phyloP scores from a whole-genome alignment of 2,797 vertebrate genomes.

The Hylomyscus alleni region DNA sequence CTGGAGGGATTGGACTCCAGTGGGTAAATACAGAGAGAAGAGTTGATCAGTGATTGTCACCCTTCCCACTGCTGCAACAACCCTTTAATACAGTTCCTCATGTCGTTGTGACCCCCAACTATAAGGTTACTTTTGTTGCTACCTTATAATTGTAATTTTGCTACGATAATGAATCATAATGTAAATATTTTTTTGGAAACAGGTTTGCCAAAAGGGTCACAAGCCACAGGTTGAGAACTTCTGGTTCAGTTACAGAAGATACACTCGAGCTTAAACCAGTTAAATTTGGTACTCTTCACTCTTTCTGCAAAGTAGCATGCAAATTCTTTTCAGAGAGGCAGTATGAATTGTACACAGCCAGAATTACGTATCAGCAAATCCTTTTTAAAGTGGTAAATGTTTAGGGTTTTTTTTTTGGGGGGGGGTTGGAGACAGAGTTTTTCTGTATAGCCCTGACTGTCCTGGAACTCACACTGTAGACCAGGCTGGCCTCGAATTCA shows the following conservation, averaged over 20 bases:
- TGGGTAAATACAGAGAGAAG: not conserved
- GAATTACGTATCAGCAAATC: slow-evolving; percentile 27
- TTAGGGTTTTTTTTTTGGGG: too few relatives aligned
- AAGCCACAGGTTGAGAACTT: not conserved
- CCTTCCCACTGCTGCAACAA: not conserved
- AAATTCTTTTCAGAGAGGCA: slow-evolving; percentile 18
- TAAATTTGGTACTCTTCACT: not conserved
- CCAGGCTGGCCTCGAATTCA: too few relatives aligned
- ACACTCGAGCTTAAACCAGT: not conserved
- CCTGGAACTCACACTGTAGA: too few relatives aligned
- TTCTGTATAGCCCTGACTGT: too few relatives aligned
- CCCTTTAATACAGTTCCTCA: not conserved
- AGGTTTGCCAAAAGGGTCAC: not conserved
- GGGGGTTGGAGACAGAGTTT: too few relatives aligned
- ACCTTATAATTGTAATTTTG: not conserved
- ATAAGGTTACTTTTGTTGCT: not conserved
- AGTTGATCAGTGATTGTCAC: not conserved
- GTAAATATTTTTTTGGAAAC: not conserved
- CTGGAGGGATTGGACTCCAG: not conserved
- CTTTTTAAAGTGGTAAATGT: slow-evolving; percentile 5
- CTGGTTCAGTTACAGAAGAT: not conserved
- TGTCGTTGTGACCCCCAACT: not conserved
- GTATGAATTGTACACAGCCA: slow-evolving; percentile 5
- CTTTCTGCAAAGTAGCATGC: slow-evolving; percentile 10
- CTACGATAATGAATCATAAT: not conserved